phyloP scores from a whole-genome alignment of 2,888 invertebrate genomes.

The Drosophila meridiana region DNA sequence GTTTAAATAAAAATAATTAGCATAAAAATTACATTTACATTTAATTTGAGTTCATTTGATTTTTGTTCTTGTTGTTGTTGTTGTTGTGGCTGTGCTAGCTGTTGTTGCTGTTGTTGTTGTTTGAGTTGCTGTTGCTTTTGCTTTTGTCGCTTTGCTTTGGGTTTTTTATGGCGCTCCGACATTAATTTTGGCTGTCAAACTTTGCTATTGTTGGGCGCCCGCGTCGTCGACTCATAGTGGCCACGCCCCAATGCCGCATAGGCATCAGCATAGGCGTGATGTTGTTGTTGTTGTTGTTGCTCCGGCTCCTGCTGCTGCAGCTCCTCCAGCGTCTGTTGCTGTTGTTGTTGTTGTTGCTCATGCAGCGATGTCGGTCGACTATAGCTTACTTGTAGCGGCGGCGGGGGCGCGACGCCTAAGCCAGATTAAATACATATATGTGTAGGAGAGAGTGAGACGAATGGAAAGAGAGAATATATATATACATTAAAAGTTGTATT shows the following conservation, averaged over 20 bases:
- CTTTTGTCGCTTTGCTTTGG: slow-evolving; percentile 73
- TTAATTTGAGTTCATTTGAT: slow-evolving; percentile 85
- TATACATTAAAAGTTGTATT: slow-evolving; percentile 36
- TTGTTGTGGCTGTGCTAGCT: slow-evolving; percentile 62
- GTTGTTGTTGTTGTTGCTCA: slow-evolving; percentile 57
- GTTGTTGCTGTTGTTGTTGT: slow-evolving; percentile 45
- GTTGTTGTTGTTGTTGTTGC: slow-evolving; percentile 45
- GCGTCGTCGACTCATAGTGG: slow-evolving; percentile 83
- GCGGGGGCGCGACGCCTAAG: slow-evolving; percentile 85
- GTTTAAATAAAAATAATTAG: slow-evolving; percentile 83
- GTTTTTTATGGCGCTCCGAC: slow-evolving; percentile 71
- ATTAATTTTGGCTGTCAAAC: slow-evolving; percentile 75
- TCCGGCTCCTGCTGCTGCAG: slow-evolving; percentile 63
- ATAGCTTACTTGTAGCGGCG: slow-evolving; percentile 85
- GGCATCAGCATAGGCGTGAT: slow-evolving; percentile 83
- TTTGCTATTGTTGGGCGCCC: slow-evolving; percentile 75
- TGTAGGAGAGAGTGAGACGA: not conserved
- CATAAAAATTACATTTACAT: slow-evolving; percentile 84
- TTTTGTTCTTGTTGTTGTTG: slow-evolving; percentile 72
- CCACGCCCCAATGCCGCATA: slow-evolving; percentile 84
- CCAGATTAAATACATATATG: not conserved
- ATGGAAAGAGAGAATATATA: slow-evolving; percentile 5
- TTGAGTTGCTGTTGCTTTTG: slow-evolving; percentile 57
- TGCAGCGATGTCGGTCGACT: slow-evolving; percentile 85
- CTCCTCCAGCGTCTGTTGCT: slow-evolving; percentile 44